Percentiles rank a stretch among this genome's conserved stretches.
Conservation (phyloP, 2,797 vertebrate genomes). For the Pangasius macronema region DNA sequence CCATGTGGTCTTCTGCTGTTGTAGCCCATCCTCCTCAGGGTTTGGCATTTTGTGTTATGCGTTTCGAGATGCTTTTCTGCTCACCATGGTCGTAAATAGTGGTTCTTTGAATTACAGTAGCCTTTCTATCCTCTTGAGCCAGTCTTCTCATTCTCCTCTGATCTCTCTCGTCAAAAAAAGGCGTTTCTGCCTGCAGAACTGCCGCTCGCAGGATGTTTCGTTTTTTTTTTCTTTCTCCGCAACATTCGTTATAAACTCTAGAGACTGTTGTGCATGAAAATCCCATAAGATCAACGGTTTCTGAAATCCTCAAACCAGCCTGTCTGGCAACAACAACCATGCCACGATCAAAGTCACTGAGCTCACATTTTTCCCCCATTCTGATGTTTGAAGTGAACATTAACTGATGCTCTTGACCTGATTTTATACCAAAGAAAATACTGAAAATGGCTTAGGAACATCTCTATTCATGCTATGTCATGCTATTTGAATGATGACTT, state of each 20-base stretch:
- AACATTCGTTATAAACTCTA: not conserved
- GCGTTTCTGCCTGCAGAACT: not conserved
- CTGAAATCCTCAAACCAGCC: not conserved
- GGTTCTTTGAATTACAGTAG: not conserved
- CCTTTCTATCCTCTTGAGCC: not conserved
- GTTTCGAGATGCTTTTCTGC: conserved; percentile 9
- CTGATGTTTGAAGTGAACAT: not conserved
- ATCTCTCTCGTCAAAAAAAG: not conserved
- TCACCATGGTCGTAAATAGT: not conserved
- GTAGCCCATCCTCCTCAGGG: not conserved
- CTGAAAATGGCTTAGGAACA: not conserved
- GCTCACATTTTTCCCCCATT: not conserved
- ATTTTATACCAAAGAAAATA: not conserved
- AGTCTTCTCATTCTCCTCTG: not conserved
- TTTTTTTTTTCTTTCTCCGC: not conserved
- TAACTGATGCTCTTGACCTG: not conserved
- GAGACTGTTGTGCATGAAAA: not conserved
- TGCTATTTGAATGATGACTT: not conserved
- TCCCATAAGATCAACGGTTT: not conserved
- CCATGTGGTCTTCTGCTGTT: not conserved
- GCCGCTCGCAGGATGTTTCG: not conserved
- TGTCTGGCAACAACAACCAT: not conserved
- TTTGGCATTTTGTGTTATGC: not conserved
- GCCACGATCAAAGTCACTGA: not conserved
- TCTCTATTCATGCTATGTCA: not conserved